phyloP scores from a whole-genome alignment of 2,113 vertebrate species.

The Pollachius pollachius region DNA sequence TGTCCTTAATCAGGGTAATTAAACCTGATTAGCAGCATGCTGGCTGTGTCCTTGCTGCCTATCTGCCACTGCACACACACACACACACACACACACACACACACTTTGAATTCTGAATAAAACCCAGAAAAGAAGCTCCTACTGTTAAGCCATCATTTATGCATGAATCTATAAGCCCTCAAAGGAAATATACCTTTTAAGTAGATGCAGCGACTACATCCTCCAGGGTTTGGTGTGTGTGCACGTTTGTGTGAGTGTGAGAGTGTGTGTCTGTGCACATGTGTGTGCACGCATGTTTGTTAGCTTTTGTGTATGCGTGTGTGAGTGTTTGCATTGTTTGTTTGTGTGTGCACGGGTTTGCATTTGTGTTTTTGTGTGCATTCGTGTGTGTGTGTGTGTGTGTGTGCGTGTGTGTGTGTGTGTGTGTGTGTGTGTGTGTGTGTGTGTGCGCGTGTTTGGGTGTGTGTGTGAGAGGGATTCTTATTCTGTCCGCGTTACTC shows the following conservation, averaged over 20 bases:
- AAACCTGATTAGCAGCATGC: conserved; percentile 38
- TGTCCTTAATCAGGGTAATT: conserved; percentile 37
- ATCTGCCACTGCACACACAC: not conserved
- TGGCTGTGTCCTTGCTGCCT: conserved; percentile 1
- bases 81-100: conserved; percentile 1
- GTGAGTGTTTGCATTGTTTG: not conserved
- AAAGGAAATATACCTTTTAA: conserved; percentile 22
- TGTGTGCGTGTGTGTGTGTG: no score
- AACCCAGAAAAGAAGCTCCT: conserved; percentile 24
- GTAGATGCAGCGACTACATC: conserved; percentile 30
- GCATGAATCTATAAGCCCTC: conserved; percentile 27
- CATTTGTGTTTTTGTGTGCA: not conserved
- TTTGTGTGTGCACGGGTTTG: not conserved
- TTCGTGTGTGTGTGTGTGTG: no score
- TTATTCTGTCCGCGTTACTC: not conserved
- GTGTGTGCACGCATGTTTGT: not conserved
- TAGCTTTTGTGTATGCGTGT: not conserved
- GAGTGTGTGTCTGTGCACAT: conserved; percentile 1
- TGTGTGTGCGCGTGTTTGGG: no score
- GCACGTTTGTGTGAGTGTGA: conserved; percentile 4
- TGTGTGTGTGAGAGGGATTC: conserved; percentile 6
- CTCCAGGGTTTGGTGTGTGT: conserved; percentile 15
- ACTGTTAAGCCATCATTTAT: conserved; percentile 37
- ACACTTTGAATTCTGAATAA: conserved; percentile 31
- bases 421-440: not conserved